These are phyloP conservation scores for Echiichthys vipera DNA, from an alignment of 2,797 vertebrate genomes.

Conservation along the genomic window DNA sequence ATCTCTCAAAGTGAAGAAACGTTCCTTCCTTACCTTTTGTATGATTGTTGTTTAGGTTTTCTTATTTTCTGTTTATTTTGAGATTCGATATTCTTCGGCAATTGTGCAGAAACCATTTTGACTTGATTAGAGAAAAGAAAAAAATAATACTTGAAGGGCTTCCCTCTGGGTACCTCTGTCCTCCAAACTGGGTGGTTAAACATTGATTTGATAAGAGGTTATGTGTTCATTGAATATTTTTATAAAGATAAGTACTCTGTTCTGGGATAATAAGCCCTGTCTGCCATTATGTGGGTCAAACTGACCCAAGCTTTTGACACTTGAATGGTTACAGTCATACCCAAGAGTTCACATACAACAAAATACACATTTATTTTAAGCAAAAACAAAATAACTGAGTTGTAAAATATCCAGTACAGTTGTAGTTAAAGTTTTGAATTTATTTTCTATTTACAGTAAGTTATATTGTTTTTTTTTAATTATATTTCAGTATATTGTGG, in stretches of 20 bases:
- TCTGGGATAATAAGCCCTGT: constrained; percentile 41
- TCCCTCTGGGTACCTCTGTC: constrained; percentile 53
- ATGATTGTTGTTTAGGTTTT: constrained; percentile 66
- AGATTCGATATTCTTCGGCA: constrained; percentile 61
- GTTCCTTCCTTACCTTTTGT: constrained; percentile 64
- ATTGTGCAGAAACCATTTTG: constrained; percentile 64
- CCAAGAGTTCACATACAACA: constrained; percentile 55
- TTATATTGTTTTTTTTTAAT: constrained; percentile 71
- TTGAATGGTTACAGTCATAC: constrained; percentile 69
- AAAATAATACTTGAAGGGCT: constrained; percentile 76
- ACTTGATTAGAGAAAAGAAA: constrained; percentile 58
- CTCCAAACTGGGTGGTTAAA: constrained; percentile 51
- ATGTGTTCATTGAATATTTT: constrained; percentile 39
- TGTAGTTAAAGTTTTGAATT: constrained; percentile 74
- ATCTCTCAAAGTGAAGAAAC: constrained; percentile 69
- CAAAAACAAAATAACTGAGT: constrained; percentile 63
- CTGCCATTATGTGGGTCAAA: constrained; percentile 62
- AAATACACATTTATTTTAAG: constrained; percentile 60
- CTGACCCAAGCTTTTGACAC: constrained; percentile 58
- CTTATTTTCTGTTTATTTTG: constrained; percentile 67
- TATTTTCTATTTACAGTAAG: constrained; percentile 80
- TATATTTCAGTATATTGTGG: constrained; percentile 70
- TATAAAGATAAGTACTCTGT: constrained; percentile 34
- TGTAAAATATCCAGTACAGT: constrained; percentile 68
- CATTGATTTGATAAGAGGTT: constrained; percentile 34